Conservation (phyloP, 2,113 vertebrate genomes). For the Myodes glareolus region DNA sequence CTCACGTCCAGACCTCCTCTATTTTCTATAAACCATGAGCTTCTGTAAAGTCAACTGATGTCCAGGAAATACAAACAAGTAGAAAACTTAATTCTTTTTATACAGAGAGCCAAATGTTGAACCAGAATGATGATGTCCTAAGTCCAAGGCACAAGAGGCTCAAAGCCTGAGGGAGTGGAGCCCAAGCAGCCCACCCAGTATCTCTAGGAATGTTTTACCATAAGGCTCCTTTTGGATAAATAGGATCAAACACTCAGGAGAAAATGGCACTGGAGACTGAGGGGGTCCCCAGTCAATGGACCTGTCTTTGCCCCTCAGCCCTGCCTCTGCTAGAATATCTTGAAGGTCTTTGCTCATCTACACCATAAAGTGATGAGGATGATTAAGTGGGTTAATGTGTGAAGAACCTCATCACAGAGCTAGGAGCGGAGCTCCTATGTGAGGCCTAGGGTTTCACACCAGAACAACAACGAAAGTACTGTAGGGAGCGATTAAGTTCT, state of each 20-base stretch:
- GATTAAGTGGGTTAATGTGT: background rate
- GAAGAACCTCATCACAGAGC: background rate
- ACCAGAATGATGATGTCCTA: background rate
- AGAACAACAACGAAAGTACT: background rate
- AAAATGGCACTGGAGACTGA: background rate
- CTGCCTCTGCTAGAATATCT: slow-evolving; percentile 24
- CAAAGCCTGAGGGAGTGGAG: background rate
- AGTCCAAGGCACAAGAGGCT: background rate
- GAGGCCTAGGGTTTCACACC: background rate
- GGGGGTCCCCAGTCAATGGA: background rate
- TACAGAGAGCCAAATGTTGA: background rate
- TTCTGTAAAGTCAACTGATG: background rate
- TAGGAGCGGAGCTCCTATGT: background rate
- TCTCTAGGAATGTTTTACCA: background rate
- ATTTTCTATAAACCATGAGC: background rate
- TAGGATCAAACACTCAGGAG: background rate
- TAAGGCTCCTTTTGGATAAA: background rate
- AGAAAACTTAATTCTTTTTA: background rate
- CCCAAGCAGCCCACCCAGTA: background rate
- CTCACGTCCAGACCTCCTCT: background rate
- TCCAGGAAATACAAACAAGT: slow-evolving; percentile 23
- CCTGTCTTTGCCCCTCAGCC: background rate
- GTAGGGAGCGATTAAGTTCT: background rate
- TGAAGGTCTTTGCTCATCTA: background rate
- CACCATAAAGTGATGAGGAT: background rate